These are phyloP conservation scores for Dinothrombium tinctorium DNA, from an alignment of 1,140 invertebrate genomes.

Conservation along the genomic window DNA sequence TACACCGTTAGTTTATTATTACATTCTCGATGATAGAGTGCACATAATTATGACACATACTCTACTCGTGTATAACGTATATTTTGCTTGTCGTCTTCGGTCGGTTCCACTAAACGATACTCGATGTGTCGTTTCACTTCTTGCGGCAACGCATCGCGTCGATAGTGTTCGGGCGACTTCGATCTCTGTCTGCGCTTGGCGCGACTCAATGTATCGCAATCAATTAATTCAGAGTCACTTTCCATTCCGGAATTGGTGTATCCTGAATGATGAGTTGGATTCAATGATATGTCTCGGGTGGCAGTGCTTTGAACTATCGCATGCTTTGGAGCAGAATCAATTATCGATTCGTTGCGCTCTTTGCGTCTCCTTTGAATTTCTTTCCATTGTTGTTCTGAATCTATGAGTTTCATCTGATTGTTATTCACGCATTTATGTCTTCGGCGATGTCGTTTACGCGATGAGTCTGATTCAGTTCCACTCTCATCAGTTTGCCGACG, in stretches of 20 bases:
- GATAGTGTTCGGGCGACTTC: conserved; percentile 34
- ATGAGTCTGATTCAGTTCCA: conserved; percentile 15
- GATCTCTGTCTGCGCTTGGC: conserved; percentile 30
- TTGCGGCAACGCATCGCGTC: conserved; percentile 30
- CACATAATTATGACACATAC: conserved; percentile 19
- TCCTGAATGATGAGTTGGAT: conserved; percentile 8
- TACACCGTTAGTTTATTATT: background rate
- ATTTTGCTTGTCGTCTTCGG: conserved; percentile 58
- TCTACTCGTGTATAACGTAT: conserved; percentile 74
- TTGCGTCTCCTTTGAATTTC: conserved; percentile 46
- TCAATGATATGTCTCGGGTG: background rate
- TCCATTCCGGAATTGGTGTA: conserved; percentile 26
- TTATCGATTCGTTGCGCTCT: conserved; percentile 1
- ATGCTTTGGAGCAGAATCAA: conserved; percentile 26
- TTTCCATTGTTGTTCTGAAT: conserved; percentile 61
- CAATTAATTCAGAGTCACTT: conserved; percentile 26
- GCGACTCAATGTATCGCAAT: conserved; percentile 15
- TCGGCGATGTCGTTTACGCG: conserved; percentile 12
- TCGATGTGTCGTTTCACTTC: conserved; percentile 54
- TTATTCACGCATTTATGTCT: conserved; percentile 10
- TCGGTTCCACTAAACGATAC: conserved; percentile 58
- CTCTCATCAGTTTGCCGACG: conserved; percentile 5
- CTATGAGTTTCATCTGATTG: conserved; percentile 31
- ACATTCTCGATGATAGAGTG: background rate
- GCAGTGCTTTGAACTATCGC: conserved; percentile 17